Percentiles rank a stretch among this genome's conserved stretches.
Evolutionary conservation across 30 jellyfish, hydroid and myxozoan species (phyloP).

Genomic region (Rhopilema esculentum): DNA sequence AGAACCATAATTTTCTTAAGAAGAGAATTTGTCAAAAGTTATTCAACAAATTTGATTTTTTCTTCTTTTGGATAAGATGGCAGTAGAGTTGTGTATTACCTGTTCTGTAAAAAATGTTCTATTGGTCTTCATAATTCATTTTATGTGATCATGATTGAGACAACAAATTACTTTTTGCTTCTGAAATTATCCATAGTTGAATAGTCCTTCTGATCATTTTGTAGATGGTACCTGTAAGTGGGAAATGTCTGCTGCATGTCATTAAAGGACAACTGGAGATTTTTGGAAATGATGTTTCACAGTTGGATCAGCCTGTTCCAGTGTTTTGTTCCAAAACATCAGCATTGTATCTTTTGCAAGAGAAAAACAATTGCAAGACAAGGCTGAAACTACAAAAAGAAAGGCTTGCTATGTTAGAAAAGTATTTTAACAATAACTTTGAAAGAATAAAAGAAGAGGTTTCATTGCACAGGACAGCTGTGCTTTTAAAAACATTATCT

Average conservation of each 20-base stretch:
- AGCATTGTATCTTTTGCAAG: conserved; percentile 13
- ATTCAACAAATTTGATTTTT: too few relatives aligned
- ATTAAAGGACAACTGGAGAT: conserved; percentile 29
- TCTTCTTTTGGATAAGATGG: too few relatives aligned
- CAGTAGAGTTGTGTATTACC: too few relatives aligned
- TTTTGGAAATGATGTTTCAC: conserved; percentile 47
- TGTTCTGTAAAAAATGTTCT: too few relatives aligned
- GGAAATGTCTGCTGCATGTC: conserved; percentile 31
- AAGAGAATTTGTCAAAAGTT: too few relatives aligned
- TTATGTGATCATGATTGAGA: too few relatives aligned
- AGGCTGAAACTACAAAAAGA: not conserved
- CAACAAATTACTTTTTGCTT: not conserved
- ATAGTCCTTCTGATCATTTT: not conserved
- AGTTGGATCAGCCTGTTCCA: conserved; percentile 5
- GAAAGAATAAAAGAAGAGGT: not conserved
- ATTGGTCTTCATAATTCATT: too few relatives aligned
- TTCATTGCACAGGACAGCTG: conserved; percentile 1
- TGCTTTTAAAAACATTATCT: not conserved
- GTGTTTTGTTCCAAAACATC: conserved; percentile 29
- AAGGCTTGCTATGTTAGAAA: not conserved
- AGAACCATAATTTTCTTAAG: too few relatives aligned
- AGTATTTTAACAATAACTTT: not conserved
- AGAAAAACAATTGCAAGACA: not conserved
- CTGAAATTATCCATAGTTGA: not conserved
- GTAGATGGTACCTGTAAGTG: conserved; percentile 33